A percentile compares a stretch with the other conserved stretches of the same genome.
Evolutionary conservation across 2,888 invertebrate species (phyloP).

Genomic region (Sylvicola cinctus): DNA sequence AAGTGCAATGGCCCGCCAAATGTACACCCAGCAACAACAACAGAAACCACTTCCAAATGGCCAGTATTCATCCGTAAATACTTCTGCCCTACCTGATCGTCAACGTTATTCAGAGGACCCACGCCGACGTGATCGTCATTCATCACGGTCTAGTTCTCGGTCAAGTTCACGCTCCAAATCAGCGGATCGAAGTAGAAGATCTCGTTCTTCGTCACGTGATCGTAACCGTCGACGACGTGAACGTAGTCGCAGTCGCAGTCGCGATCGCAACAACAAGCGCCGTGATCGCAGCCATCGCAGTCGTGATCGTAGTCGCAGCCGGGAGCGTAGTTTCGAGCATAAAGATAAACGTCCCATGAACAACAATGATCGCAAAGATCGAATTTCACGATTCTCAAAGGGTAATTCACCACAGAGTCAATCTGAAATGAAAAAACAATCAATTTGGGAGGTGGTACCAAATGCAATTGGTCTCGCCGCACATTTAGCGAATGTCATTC

Average conservation of each 20-base stretch:
- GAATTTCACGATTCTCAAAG: too few relatives aligned
- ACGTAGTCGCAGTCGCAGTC: slow-evolving; percentile 31
- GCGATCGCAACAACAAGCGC: slow-evolving; percentile 32
- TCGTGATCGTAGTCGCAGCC: slow-evolving; percentile 30
- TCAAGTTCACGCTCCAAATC: slow-evolving; percentile 14
- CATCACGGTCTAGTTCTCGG: slow-evolving; percentile 21
- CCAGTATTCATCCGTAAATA: slow-evolving; percentile 2
- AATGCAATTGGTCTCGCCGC: too few relatives aligned
- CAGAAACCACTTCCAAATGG: slow-evolving; percentile 1
- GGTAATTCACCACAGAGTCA: too few relatives aligned
- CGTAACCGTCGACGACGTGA: slow-evolving; percentile 23
- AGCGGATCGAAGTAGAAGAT: slow-evolving; percentile 28
- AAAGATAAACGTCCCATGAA: too few relatives aligned
- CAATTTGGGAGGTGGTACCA: too few relatives aligned
- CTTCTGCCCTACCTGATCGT: not conserved
- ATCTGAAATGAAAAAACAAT: too few relatives aligned
- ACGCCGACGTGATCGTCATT: slow-evolving; percentile 11
- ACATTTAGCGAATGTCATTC: too few relatives aligned
- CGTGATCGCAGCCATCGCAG: slow-evolving; percentile 25
- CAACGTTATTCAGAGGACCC: slow-evolving; percentile 6
- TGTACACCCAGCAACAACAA: not conserved
- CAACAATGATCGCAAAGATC: too few relatives aligned
- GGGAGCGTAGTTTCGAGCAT: slow-evolving; percentile 21
- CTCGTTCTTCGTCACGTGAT: slow-evolving; percentile 29
- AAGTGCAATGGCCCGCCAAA: not conserved